Evolutionary conservation across 2,888 invertebrate species (phyloP).

Genomic region (Ypsolopha sequella): DNA sequence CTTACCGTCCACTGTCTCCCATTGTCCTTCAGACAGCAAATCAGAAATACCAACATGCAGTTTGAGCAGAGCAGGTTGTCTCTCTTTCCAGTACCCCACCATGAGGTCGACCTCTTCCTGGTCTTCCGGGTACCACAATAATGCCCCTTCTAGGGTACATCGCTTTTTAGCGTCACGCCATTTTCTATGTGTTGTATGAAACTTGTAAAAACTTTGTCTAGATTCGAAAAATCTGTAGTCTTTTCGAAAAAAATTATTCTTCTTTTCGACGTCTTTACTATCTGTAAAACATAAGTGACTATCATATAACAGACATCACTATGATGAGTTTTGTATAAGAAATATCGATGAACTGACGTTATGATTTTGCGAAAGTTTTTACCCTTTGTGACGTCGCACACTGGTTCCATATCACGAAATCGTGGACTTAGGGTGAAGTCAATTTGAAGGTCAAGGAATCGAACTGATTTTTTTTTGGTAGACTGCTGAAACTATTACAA

Average conservation of each 20-base stretch:
- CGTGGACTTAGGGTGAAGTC: too few species aligned
- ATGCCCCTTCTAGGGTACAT: slow-evolving; percentile 37
- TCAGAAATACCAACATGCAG: slow-evolving; percentile 32
- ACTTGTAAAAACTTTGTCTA: slow-evolving; percentile 39
- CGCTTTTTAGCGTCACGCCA: slow-evolving; percentile 34
- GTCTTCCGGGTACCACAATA: slow-evolving; percentile 38
- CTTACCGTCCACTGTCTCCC: slow-evolving; percentile 28
- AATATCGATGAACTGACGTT: too few species aligned
- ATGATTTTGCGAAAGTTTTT: too few species aligned
- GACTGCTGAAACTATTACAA: too few species aligned
- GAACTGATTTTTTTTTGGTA: too few species aligned
- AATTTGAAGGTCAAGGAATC: too few species aligned
- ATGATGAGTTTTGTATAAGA: too few species aligned
- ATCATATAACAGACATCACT: too few species aligned
- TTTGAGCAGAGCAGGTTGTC: slow-evolving; percentile 11
- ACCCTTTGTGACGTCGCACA: too few species aligned
- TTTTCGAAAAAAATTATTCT: slow-evolving; percentile 34
- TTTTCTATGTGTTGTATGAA: slow-evolving; percentile 29
- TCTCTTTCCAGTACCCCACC: slow-evolving; percentile 21
- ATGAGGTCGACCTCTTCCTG: slow-evolving; percentile 26
- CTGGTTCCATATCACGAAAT: too few species aligned
- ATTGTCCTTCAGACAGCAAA: slow-evolving; percentile 29
- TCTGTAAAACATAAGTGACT: too few species aligned
- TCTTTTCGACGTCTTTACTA: slow-evolving; percentile 29
- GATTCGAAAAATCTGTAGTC: slow-evolving; percentile 36